Conservation (phyloP, 2,888 invertebrate genomes). For the Synergus umbraculus region DNA sequence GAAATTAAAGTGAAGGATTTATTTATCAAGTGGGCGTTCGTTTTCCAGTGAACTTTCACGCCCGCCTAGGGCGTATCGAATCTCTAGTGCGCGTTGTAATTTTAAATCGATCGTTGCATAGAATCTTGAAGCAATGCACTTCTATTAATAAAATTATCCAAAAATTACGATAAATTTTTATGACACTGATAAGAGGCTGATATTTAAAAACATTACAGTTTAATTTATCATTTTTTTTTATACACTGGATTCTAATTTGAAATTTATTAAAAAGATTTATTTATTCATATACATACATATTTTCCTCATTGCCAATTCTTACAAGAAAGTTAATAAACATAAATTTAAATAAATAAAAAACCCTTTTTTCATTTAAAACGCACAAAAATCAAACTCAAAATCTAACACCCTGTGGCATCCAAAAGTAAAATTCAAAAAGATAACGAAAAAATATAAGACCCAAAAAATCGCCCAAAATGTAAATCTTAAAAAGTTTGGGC, state of each 20-base stretch:
- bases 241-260: neutral
- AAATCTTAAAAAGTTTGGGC: too few relatives aligned
- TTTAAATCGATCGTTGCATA: conserved; percentile 31
- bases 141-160: neutral
- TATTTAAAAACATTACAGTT: neutral
- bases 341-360: too few relatives aligned
- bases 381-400: too few relatives aligned
- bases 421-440: too few relatives aligned
- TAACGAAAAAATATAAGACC: too few relatives aligned
- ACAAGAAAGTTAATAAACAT: too few relatives aligned
- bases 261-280: too few relatives aligned
- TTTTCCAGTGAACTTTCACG: conserved; percentile 49
- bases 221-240: neutral
- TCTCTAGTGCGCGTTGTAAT: conserved; percentile 43
- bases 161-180: neutral
- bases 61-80: conserved; percentile 45
- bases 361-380: too few relatives aligned
- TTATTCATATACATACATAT: too few relatives aligned
- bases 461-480: too few relatives aligned
- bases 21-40: conserved; percentile 65
- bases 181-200: neutral
- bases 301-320: too few relatives aligned
- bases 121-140: neutral
- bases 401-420: too few relatives aligned
- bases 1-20: neutral